These are phyloP conservation scores for Halisarca cf. caerulea DNA, from an alignment of 37 sponge, comb jelly and placozoan species.

Conservation along the genomic window DNA sequence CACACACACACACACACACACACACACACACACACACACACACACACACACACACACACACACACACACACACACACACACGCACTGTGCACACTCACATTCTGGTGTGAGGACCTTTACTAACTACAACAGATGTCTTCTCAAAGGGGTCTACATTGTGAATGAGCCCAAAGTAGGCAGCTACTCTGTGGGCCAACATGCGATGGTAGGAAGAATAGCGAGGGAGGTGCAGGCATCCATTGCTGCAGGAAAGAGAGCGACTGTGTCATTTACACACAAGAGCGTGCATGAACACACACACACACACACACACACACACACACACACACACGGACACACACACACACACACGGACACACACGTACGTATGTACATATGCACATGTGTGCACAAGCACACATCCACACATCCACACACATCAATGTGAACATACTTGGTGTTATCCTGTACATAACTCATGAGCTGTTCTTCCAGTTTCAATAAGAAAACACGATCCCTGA, in stretches of 20 bases:
- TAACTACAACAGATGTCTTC: constrained; percentile 74
- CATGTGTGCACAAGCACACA: no score
- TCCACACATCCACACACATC: no score
- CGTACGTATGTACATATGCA: no score
- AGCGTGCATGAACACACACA: not conserved
- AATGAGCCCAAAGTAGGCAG: constrained; percentile 90
- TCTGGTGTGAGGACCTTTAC: constrained; percentile 76
- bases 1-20: not conserved
- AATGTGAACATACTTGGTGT: constrained; percentile 24
- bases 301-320: no score
- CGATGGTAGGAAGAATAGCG: constrained; percentile 86
- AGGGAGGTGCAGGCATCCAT: constrained; percentile 65
- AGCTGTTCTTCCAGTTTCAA: constrained; percentile 76
- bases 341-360: no score
- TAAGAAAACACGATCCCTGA: constrained; percentile 54
- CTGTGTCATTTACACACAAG: not conserved
- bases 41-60: not conserved
- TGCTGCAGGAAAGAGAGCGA: constrained; percentile 7
- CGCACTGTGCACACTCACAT: constrained; percentile 76
- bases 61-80: not conserved
- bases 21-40: constrained; percentile 6
- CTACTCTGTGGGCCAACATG: constrained; percentile 88
- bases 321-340: no score
- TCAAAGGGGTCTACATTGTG: constrained; percentile 87
- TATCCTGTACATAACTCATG: constrained; percentile 58